These are phyloP conservation scores for Laupala kohalensis DNA, from an alignment of 1,140 invertebrate species.

Conservation along the genomic window DNA sequence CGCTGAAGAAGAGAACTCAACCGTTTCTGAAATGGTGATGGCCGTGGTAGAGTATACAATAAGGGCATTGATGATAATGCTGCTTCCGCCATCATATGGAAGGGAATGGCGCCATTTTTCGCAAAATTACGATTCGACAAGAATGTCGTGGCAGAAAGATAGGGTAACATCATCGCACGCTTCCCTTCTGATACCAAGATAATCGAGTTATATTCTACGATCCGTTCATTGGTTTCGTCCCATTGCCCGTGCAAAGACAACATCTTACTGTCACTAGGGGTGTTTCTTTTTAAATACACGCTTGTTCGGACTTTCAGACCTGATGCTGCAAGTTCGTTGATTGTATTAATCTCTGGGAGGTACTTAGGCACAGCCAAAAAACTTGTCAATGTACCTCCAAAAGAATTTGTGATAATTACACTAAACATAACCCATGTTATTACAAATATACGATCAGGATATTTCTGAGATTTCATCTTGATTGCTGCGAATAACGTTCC, in stretches of 20 bases:
- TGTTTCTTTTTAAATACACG: too few species aligned
- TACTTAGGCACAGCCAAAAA: not conserved
- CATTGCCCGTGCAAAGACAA: too few species aligned
- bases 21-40: not conserved
- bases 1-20: not conserved
- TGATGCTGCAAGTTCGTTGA: slow-evolving; percentile 23
- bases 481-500: not conserved
- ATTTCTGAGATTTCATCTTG: not conserved
- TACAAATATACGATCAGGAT: not conserved
- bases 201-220: too few species aligned
- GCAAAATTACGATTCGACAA: not conserved
- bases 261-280: too few species aligned
- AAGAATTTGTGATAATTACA: not conserved
- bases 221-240: too few species aligned
- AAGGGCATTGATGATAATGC: not conserved
- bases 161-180: too few species aligned
- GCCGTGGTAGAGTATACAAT: not conserved
- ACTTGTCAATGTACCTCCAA: not conserved
- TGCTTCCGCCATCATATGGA: not conserved
- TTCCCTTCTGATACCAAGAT: too few species aligned
- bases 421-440: not conserved
- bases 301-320: slow-evolving; percentile 23
- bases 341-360: not conserved
- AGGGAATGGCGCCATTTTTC: not conserved
- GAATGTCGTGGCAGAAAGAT: too few species aligned